phyloP scores from a whole-genome alignment of 1,140 invertebrate genomes.

The Callitettix versicolor region DNA sequence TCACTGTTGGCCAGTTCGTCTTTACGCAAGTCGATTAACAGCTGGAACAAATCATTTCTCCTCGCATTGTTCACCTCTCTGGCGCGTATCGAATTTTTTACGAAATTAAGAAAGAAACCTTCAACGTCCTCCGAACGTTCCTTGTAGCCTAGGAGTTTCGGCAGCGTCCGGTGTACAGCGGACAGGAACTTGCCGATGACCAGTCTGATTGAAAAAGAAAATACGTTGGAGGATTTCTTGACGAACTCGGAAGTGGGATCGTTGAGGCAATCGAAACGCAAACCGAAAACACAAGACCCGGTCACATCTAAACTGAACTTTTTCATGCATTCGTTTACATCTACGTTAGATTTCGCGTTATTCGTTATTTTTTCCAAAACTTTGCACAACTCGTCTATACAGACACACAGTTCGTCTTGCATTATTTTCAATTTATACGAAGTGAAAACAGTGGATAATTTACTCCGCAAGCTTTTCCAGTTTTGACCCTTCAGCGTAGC shows the following conservation, averaged over 20 bases:
- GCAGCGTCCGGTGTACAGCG: not conserved
- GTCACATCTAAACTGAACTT: too few species aligned
- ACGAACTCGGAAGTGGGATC: too few species aligned
- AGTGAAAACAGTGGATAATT: conserved; percentile 42
- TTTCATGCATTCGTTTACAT: too few species aligned
- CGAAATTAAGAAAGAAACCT: conserved; percentile 25
- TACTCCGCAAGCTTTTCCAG: conserved; percentile 36
- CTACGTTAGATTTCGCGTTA: not conserved
- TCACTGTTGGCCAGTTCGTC: not conserved
- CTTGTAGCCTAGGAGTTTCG: not conserved
- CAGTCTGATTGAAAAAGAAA: too few species aligned
- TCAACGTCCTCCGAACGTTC: conserved; percentile 17
- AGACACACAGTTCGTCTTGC: conserved; percentile 28
- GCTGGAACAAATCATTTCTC: conserved; percentile 35
- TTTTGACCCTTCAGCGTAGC: conserved; percentile 26
- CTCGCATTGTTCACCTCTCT: conserved; percentile 34
- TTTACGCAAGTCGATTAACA: conserved; percentile 25
- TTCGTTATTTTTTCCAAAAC: conserved; percentile 25
- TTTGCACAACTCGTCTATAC: conserved; percentile 30
- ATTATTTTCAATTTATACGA: too few species aligned
- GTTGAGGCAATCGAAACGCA: too few species aligned
- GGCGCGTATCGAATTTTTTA: conserved; percentile 32
- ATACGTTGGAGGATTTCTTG: too few species aligned
- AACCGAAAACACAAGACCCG: too few species aligned
- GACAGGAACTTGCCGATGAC: too few species aligned